Conservation (phyloP, 64 coral and sea anemone genomes). For the Porites lutea region DNA sequence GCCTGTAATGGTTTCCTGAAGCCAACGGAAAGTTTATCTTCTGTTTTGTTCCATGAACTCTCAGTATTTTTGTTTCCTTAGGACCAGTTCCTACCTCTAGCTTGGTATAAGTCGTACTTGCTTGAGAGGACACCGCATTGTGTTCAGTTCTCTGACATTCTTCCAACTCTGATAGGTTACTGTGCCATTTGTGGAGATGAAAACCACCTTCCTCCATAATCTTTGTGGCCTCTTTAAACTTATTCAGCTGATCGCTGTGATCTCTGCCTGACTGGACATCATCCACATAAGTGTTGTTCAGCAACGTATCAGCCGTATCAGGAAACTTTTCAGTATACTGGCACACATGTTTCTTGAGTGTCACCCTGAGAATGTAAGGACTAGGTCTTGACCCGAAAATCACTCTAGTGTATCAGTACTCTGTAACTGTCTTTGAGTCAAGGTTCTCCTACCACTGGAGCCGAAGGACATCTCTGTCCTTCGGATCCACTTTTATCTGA, state of each 20-base stretch:
- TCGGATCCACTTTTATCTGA: no score
- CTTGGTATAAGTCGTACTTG: no score
- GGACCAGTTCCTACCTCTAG: no score
- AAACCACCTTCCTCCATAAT: neutral
- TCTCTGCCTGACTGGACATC: no score
- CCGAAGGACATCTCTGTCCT: neutral
- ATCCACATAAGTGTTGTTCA: no score
- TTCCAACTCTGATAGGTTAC: neutral
- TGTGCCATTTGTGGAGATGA: neutral
- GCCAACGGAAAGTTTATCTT: neutral
- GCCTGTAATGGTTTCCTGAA: no score
- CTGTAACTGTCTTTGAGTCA: neutral
- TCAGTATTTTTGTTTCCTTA: constrained; percentile 32
- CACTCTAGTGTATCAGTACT: no score
- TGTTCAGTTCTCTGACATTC: no score
- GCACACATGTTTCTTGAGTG: neutral
- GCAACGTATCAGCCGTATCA: no score
- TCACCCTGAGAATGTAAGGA: neutral
- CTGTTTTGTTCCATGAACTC: constrained; percentile 35
- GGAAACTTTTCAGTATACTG: neutral
- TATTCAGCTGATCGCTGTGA: neutral
- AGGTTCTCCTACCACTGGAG: neutral
- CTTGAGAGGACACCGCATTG: no score
- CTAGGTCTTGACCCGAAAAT: no score
- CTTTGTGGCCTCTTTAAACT: neutral